A percentile compares a stretch with the other conserved stretches of the same genome.
Evolutionary conservation across 1,140 invertebrate genomes (phyloP).

Genomic region (Philopotamus ludificatus): DNA sequence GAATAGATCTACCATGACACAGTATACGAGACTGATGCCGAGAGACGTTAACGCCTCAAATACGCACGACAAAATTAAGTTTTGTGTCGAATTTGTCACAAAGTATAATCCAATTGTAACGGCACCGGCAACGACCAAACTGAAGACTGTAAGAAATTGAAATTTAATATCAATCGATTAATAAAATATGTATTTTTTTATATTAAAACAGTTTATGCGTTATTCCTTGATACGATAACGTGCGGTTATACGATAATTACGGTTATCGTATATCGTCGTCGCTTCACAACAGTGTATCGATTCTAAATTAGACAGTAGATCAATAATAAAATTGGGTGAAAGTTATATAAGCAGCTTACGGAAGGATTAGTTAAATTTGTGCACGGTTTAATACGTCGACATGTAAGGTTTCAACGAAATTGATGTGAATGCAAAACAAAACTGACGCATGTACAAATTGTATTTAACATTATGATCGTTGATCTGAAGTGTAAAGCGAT

Average conservation of each 20-base stretch:
- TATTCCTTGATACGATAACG: no score
- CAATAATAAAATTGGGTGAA: no score
- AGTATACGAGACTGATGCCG: constrained; percentile 72
- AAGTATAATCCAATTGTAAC: constrained; percentile 77
- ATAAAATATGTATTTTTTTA: not conserved
- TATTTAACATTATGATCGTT: no score
- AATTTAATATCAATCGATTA: not conserved
- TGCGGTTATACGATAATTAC: no score
- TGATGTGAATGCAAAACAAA: not conserved
- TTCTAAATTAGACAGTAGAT: no score
- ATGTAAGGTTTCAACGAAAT: not conserved
- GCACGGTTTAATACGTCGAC: no score
- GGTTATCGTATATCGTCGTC: no score
- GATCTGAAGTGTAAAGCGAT: not conserved
- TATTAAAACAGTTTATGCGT: no score
- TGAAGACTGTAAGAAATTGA: constrained; percentile 62
- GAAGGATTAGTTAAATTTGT: no score
- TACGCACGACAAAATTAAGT: constrained; percentile 70
- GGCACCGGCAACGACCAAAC: constrained; percentile 67
- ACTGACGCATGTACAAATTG: not conserved
- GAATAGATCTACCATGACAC: constrained; percentile 73
- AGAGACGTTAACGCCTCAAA: constrained; percentile 75
- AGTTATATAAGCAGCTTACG: no score
- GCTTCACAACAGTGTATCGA: no score
- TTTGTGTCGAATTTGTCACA: constrained; percentile 67